A percentile compares a stretch with the other conserved stretches of the same genome.
Evolutionary conservation across 2,113 vertebrate genomes (phyloP).

Genomic region (Poeciliopsis occidentalis): DNA sequence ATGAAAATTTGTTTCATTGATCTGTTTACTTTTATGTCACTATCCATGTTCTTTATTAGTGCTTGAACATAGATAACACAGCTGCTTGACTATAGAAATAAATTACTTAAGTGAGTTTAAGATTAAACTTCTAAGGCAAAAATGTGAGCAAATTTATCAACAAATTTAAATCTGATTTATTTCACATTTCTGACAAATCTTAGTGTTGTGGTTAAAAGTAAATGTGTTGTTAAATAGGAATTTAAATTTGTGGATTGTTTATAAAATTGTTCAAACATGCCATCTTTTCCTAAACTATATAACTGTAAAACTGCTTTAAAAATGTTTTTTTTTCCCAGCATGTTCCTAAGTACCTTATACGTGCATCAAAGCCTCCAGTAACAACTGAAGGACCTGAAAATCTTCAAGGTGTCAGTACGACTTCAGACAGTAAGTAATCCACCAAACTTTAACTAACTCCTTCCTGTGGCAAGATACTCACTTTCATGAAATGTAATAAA

Average conservation of each 20-base stretch:
- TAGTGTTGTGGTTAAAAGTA: too few relatives aligned
- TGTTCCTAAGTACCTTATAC: conserved; percentile 63
- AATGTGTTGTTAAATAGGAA: background rate
- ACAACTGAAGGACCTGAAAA: background rate
- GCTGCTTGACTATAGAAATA: too few relatives aligned
- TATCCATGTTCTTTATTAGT: too few relatives aligned
- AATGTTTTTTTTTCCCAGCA: conserved; percentile 34
- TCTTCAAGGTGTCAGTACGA: background rate
- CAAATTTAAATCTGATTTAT: too few relatives aligned
- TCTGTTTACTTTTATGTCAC: too few relatives aligned
- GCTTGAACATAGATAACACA: too few relatives aligned
- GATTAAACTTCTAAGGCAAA: too few relatives aligned
- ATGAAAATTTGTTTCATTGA: too few relatives aligned
- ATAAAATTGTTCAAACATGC: background rate
- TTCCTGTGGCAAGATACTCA: background rate
- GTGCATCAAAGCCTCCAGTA: background rate
- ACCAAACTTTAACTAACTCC: background rate
- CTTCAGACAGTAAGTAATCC: conserved; percentile 32
- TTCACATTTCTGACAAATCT: too few relatives aligned
- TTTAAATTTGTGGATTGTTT: background rate
- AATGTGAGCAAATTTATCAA: too few relatives aligned
- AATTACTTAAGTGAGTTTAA: too few relatives aligned
- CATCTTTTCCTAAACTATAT: background rate
- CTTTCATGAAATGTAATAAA: background rate
- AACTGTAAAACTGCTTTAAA: background rate